phyloP scores from a whole-genome alignment of 2,888 invertebrate species.

The Spodoptera exigua region DNA sequence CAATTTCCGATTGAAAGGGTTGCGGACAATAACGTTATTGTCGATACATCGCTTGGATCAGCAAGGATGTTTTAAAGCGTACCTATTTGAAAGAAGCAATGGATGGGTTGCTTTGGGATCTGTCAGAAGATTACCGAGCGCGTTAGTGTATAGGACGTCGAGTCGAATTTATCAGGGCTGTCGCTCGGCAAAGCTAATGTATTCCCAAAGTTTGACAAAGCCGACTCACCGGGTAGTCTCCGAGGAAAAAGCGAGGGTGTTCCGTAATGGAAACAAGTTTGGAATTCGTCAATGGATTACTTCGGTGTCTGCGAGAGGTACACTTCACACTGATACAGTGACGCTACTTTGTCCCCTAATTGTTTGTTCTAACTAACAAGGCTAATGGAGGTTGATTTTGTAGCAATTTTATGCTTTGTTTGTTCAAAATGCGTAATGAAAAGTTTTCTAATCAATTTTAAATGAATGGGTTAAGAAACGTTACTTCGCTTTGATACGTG shows the following conservation, averaged over 20 bases:
- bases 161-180: constrained; percentile 82
- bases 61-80: constrained; percentile 6
- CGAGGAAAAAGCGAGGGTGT: constrained; percentile 74
- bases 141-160: constrained; percentile 61
- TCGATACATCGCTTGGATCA: constrained; percentile 56
- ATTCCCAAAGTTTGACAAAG: constrained; percentile 83
- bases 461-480: too few species aligned
- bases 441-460: constrained; percentile 1
- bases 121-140: constrained; percentile 17
- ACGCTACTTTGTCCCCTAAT: constrained; percentile 42
- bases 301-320: constrained; percentile 51
- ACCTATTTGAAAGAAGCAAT: constrained; percentile 45
- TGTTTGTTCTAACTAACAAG: constrained; percentile 37
- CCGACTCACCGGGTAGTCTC: constrained; percentile 75
- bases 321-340: constrained; percentile 49
- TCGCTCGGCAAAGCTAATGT: constrained; percentile 81
- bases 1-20: constrained; percentile 58
- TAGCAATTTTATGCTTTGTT: constrained; percentile 1
- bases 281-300: constrained; percentile 77
- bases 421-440: constrained; percentile 3
- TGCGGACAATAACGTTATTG: constrained; percentile 45
- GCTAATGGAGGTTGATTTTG: constrained; percentile 30
- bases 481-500: too few species aligned
- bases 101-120: constrained; percentile 37
- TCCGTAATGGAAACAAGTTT: constrained; percentile 80